Conservation (phyloP, 2,888 invertebrate species). For the Lasius fuliginosus region DNA sequence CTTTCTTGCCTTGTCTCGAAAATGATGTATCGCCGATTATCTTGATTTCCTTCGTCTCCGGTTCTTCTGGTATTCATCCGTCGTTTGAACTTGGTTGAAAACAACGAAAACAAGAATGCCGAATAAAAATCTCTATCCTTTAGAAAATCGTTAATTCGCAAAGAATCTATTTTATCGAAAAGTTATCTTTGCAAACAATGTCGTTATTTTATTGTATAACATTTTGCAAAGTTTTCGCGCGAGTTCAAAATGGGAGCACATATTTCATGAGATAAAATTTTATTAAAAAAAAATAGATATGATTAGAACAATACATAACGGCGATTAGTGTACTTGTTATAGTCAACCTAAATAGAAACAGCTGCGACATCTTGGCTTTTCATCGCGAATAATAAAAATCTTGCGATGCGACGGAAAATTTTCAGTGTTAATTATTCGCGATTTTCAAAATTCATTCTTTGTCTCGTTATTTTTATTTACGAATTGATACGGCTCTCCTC, state of each 20-base stretch:
- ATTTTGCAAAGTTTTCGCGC: background rate
- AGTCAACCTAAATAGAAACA: conserved; percentile 41
- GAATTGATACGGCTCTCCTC: background rate
- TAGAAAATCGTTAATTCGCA: background rate
- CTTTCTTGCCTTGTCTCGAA: conserved; percentile 36
- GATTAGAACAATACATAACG: background rate
- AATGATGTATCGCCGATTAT: conserved; percentile 54
- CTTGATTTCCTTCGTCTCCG: conserved; percentile 34
- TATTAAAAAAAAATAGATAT: background rate
- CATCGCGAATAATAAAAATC: conserved; percentile 57
- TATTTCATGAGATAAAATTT: background rate
- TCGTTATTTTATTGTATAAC: background rate
- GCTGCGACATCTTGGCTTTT: conserved; percentile 63
- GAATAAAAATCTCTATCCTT: background rate
- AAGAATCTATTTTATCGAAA: background rate
- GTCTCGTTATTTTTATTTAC: background rate
- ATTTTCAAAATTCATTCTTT: conserved; percentile 6
- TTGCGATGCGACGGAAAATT: conserved; percentile 67
- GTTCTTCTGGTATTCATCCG: conserved; percentile 55
- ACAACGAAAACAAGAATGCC: background rate
- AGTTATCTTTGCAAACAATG: background rate
- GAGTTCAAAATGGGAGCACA: background rate
- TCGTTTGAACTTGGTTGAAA: conserved; percentile 19
- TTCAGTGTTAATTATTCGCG: background rate
- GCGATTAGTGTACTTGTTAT: background rate